Evolutionary conservation across 2,113 vertebrate genomes (phyloP).

Genomic region (Sander lucioperca): DNA sequence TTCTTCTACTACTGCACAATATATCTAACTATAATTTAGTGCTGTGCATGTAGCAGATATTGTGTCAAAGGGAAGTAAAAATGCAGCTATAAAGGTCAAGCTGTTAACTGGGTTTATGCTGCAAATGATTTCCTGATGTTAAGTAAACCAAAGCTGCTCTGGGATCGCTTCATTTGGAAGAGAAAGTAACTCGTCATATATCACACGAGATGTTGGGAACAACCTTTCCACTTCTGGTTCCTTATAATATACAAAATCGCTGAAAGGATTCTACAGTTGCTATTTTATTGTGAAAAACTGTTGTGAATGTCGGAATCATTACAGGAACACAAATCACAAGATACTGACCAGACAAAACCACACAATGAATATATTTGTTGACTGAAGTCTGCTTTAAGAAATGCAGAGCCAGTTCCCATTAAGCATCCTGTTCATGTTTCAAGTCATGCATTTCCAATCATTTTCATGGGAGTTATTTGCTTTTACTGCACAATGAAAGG

Average conservation of each 20-base stretch:
- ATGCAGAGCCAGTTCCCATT: conserved; percentile 14
- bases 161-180: conserved; percentile 33
- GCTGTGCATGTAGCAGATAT: conserved; percentile 32
- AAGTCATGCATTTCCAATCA: conserved; percentile 16
- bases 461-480: neutral
- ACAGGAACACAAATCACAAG: neutral
- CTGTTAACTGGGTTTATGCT: conserved; percentile 53
- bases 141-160: conserved; percentile 45
- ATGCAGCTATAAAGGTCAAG: conserved; percentile 57
- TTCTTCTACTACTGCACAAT: neutral
- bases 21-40: conserved; percentile 24
- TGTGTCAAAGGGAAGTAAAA: conserved; percentile 47
- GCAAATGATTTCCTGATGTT: conserved; percentile 53
- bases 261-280: conserved; percentile 5
- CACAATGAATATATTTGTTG: neutral
- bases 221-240: conserved; percentile 10
- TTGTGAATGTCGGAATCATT: neutral
- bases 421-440: conserved; percentile 10
- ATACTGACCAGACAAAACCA: neutral
- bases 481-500: conserved; percentile 12
- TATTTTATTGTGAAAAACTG: conserved; percentile 28
- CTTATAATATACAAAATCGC: conserved; percentile 2
- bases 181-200: conserved; percentile 11
- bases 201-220: conserved; percentile 10
- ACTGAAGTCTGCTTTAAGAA: conserved; percentile 17